These are phyloP conservation scores for Centropus unirufus DNA, from an alignment of 2,113 vertebrate genomes.

Conservation along the genomic window DNA sequence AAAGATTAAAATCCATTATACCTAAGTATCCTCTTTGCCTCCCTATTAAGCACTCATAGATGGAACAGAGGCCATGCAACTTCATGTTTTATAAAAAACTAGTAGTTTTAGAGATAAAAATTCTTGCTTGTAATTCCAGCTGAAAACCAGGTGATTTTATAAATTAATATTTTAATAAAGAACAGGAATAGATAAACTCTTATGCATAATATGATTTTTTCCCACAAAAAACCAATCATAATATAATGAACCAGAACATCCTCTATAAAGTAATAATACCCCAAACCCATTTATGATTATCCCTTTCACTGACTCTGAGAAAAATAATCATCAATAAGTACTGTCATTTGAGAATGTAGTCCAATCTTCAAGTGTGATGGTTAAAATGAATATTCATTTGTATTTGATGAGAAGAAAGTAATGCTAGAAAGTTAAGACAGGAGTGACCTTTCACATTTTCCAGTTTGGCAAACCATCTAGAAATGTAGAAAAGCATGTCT, in stretches of 20 bases:
- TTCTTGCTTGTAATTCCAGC: neutral
- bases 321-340: neutral
- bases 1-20: neutral
- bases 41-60: neutral
- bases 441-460: neutral
- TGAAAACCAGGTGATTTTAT: neutral
- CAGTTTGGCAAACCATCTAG: neutral
- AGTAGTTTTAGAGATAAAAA: neutral
- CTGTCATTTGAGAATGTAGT: neutral
- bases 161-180: neutral
- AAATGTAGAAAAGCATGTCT: neutral
- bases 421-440: neutral
- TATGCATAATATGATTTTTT: neutral
- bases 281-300: too few relatives aligned
- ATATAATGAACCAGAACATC: neutral
- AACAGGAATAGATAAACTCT: neutral
- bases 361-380: neutral
- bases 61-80: neutral
- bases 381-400: neutral
- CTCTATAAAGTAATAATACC: neutral
- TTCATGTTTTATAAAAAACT: neutral
- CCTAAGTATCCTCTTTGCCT: neutral
- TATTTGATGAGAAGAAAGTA: neutral
- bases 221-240: neutral
- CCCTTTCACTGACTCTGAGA: neutral